Evolutionary conservation across 2,888 invertebrate genomes (phyloP).

Genomic region (Troilus luridus): DNA sequence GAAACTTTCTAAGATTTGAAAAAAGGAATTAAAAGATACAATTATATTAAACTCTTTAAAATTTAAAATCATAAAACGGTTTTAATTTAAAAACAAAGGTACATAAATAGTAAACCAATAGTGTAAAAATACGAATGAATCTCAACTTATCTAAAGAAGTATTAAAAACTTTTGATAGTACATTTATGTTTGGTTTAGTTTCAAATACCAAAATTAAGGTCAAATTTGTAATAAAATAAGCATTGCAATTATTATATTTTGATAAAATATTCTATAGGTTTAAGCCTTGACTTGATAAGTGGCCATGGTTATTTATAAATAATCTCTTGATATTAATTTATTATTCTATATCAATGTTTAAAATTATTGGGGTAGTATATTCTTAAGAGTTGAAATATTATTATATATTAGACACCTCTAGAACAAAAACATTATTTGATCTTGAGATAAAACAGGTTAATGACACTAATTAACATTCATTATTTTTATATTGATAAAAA

Average conservation of each 20-base stretch:
- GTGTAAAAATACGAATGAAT: neutral
- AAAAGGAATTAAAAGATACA: neutral
- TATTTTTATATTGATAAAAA: neutral
- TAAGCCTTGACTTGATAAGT: neutral
- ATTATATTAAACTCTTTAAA: neutral
- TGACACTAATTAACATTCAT: neutral
- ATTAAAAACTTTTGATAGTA: neutral
- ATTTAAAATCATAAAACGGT: no score
- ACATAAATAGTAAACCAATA: no score
- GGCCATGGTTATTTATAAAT: neutral
- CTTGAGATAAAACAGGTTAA: no score
- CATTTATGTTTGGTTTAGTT: neutral
- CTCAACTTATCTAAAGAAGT: neutral
- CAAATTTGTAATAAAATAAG: neutral
- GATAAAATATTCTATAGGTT: no score
- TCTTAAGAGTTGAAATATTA: neutral
- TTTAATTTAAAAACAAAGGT: no score
- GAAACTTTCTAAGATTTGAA: neutral
- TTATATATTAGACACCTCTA: neutral
- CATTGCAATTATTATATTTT: neutral
- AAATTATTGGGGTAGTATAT: neutral
- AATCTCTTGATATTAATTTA: neutral
- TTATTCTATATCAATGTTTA: neutral
- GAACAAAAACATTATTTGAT: no score
- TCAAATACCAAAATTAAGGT: neutral